Conservation (phyloP, 2,797 vertebrate species). For the Chelidonichthys spinosus region DNA sequence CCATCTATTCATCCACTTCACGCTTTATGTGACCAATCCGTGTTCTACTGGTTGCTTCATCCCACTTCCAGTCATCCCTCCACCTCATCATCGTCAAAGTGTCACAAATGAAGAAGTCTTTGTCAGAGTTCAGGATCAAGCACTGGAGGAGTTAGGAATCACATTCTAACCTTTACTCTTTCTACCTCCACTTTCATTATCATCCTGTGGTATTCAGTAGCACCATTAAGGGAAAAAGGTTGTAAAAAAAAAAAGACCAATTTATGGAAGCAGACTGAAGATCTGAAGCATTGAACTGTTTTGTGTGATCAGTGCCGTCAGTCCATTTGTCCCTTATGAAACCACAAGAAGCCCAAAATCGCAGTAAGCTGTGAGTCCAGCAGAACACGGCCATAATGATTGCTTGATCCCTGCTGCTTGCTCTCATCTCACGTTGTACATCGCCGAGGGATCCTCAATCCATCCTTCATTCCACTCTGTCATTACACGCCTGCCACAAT, state of each 20-base stretch:
- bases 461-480: conserved; percentile 14
- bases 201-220: not conserved
- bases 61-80: conserved; percentile 18
- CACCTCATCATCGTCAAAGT: conserved; percentile 40
- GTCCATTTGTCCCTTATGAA: not conserved
- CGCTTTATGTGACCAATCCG: not conserved
- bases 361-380: conserved; percentile 7
- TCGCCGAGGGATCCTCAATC: conserved; percentile 15
- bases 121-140: not conserved
- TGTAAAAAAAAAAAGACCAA: not conserved
- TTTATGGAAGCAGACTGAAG: not conserved
- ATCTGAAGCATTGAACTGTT: not conserved
- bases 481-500: not conserved
- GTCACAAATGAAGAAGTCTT: conserved; percentile 17
- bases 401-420: conserved; percentile 20
- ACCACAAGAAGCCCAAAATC: not conserved
- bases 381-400: conserved; percentile 4
- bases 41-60: conserved; percentile 30
- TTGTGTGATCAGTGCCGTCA: not conserved
- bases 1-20: conserved; percentile 54
- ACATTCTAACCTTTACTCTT: not conserved
- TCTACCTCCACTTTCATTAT: conserved; percentile 14
- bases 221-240: not conserved
- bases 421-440: conserved; percentile 15
- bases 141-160: conserved; percentile 18